Percentiles rank a stretch among this genome's conserved stretches.
Evolutionary conservation across 2,888 invertebrate species (phyloP).

Genomic region (Tachina grossa): DNA sequence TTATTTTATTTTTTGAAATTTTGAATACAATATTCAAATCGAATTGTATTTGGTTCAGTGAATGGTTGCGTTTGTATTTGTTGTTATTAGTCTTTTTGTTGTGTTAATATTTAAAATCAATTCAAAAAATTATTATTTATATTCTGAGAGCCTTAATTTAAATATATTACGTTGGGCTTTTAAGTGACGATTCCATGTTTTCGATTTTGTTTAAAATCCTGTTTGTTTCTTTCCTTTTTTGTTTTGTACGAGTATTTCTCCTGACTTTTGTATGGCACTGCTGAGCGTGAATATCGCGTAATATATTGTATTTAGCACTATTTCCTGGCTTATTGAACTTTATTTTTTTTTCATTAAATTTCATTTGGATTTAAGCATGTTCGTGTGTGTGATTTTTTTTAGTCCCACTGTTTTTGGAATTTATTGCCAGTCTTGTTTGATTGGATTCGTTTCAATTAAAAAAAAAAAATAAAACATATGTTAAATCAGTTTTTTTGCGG

Average conservation of each 20-base stretch:
- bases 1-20: conserved; percentile 23
- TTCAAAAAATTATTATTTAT: conserved; percentile 70
- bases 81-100: conserved; percentile 28
- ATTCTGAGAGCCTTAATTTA: conserved; percentile 65
- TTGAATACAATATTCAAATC: conserved; percentile 62
- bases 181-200: conserved; percentile 71
- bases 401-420: conserved; percentile 73
- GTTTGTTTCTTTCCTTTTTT: background rate
- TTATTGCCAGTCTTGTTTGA: conserved; percentile 71
- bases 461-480: background rate
- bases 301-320: conserved; percentile 59
- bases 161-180: conserved; percentile 65
- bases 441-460: conserved; percentile 62
- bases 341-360: conserved; percentile 10
- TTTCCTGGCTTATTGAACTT: conserved; percentile 35
- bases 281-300: conserved; percentile 36
- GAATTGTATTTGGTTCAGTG: conserved; percentile 68
- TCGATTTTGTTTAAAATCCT: conserved; percentile 56
- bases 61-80: conserved; percentile 38
- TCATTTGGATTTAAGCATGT: conserved; percentile 42
- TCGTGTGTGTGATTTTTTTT: conserved; percentile 52
- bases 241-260: background rate
- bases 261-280: conserved; percentile 43
- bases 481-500: conserved; percentile 44
- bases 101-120: conserved; percentile 71